Conservation (phyloP, 2,797 vertebrate species). For the Malacoctenus gilli region DNA sequence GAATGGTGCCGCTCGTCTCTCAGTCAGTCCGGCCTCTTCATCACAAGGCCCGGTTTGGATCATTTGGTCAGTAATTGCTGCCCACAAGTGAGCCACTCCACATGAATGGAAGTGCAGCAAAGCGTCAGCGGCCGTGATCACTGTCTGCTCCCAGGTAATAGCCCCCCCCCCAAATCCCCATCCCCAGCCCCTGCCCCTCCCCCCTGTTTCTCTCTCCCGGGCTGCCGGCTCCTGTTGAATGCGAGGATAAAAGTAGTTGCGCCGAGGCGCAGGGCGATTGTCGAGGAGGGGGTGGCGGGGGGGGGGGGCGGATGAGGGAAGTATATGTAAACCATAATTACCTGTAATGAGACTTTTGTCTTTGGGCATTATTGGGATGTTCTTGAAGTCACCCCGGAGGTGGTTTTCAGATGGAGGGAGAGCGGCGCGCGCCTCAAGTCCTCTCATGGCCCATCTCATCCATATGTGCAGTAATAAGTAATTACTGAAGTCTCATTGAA, state of each 20-base stretch:
- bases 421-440: conserved; percentile 65
- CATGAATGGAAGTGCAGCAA: conserved; percentile 84
- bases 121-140: conserved; percentile 77
- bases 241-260: conserved; percentile 79
- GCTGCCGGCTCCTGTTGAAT: conserved; percentile 68
- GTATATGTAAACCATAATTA: conserved; percentile 93
- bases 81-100: conserved; percentile 84
- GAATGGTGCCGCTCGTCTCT: conserved; percentile 58
- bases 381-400: conserved; percentile 89
- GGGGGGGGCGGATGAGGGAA: conserved; percentile 57
- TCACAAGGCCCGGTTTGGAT: conserved; percentile 81
- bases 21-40: conserved; percentile 68
- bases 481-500: conserved; percentile 96
- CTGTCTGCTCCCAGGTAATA: conserved; percentile 81
- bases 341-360: conserved; percentile 97
- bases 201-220: conserved; percentile 43
- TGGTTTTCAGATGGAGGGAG: conserved; percentile 84
- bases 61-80: conserved; percentile 82
- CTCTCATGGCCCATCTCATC: conserved; percentile 80
- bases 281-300: conserved; percentile 24
- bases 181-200: conserved; percentile 11
- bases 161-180: conserved; percentile 49
- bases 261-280: conserved; percentile 50
- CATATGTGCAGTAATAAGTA: conserved; percentile 95
- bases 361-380: conserved; percentile 89